These are phyloP conservation scores for Athrips mouffetella DNA, from an alignment of 2,888 invertebrate species.

Conservation along the genomic window DNA sequence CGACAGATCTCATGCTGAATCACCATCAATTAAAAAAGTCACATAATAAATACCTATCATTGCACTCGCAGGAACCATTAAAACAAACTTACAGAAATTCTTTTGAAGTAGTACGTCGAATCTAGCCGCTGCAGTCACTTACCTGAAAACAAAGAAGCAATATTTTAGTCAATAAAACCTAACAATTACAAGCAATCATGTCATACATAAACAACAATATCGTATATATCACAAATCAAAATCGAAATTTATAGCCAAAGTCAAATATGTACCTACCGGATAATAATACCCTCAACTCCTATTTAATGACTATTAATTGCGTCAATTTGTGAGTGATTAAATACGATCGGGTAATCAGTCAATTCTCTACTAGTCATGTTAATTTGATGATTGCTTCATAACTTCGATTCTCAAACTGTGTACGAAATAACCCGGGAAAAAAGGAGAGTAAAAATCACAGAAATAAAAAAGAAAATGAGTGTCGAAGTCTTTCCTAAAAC, in stretches of 20 bases:
- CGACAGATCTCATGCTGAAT: too few species aligned
- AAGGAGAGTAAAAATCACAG: too few species aligned
- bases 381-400: conserved; percentile 50
- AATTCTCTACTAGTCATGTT: conserved; percentile 51
- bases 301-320: conserved; percentile 40
- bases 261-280: conserved; percentile 15
- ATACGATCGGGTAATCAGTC: conserved; percentile 52
- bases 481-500: too few species aligned
- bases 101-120: neutral
- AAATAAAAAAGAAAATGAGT: too few species aligned
- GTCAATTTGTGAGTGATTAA: conserved; percentile 53
- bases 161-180: neutral
- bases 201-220: neutral
- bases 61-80: too few species aligned
- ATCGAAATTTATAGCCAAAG: conserved; percentile 10
- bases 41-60: too few species aligned
- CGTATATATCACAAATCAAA: conserved; percentile 4
- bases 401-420: too few species aligned
- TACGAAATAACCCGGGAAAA: too few species aligned
- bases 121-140: too few species aligned
- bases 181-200: too few species aligned
- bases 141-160: conserved; percentile 8
- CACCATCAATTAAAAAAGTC: too few species aligned
- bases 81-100: neutral
- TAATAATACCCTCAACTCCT: conserved; percentile 19